phyloP scores from a whole-genome alignment of 2,888 invertebrate species.

The Plemyria rubiginata region DNA sequence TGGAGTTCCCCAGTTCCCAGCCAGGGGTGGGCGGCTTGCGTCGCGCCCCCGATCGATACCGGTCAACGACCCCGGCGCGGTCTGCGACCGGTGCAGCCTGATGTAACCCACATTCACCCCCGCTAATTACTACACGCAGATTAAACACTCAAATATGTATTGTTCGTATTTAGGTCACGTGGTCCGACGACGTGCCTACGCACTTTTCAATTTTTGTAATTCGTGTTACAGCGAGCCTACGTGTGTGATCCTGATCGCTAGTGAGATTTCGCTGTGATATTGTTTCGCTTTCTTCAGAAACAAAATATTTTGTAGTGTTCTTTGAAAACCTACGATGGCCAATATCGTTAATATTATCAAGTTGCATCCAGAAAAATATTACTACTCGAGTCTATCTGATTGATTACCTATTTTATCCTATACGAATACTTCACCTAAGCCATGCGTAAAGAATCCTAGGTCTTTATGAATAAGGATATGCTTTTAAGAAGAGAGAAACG shows the following conservation, averaged over 20 bases:
- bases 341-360: no score
- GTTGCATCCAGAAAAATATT: no score
- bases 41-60: slow-evolving; percentile 80
- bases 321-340: no score
- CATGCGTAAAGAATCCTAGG: no score
- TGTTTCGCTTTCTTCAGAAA: neutral
- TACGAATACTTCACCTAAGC: no score
- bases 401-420: no score
- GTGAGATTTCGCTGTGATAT: slow-evolving; percentile 2
- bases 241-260: slow-evolving; percentile 13
- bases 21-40: slow-evolving; percentile 59
- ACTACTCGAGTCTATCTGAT: no score
- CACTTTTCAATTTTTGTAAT: slow-evolving; percentile 24
- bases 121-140: slow-evolving; percentile 74
- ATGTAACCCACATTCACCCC: slow-evolving; percentile 74
- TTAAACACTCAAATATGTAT: slow-evolving; percentile 61
- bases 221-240: slow-evolving; percentile 25
- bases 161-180: slow-evolving; percentile 64
- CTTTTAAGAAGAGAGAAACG: slow-evolving; percentile 46
- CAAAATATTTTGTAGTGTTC: neutral
- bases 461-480: slow-evolving; percentile 39
- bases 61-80: slow-evolving; percentile 79
- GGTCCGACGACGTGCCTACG: slow-evolving; percentile 32
- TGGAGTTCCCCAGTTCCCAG: slow-evolving; percentile 56
- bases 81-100: slow-evolving; percentile 67